Percentiles rank a stretch among this genome's conserved stretches.
Conservation (phyloP, 2,888 invertebrate genomes). For the Alcis repandata region DNA sequence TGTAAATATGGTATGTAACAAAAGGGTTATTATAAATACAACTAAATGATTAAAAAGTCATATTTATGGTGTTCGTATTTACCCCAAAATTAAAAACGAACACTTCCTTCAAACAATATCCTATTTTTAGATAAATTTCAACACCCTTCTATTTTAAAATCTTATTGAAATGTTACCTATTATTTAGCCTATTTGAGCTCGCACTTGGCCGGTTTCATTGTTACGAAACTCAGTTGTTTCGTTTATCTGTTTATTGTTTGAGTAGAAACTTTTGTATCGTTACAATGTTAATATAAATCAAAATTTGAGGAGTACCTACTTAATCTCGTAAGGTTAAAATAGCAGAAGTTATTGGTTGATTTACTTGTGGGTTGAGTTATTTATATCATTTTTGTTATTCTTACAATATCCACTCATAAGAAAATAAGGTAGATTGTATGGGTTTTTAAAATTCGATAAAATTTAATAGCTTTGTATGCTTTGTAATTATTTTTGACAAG, state of each 20-base stretch:
- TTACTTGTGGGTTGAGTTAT: slow-evolving; percentile 14
- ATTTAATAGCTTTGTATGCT: too few species aligned
- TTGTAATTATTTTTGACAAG: too few species aligned
- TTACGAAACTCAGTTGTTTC: slow-evolving; percentile 54
- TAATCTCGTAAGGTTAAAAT: slow-evolving; percentile 50
- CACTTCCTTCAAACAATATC: too few species aligned
- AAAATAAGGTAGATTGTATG: too few species aligned
- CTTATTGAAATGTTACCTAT: neutral
- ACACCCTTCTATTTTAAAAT: neutral
- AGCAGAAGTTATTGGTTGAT: slow-evolving; percentile 25
- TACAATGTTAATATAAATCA: slow-evolving; percentile 63
- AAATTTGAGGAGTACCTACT: slow-evolving; percentile 56
- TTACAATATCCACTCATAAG: too few species aligned
- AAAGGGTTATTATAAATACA: too few species aligned
- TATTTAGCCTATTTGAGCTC: neutral
- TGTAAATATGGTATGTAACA: too few species aligned
- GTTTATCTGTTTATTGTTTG: slow-evolving; percentile 55
- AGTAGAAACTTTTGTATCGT: slow-evolving; percentile 56
- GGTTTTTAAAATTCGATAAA: too few species aligned
- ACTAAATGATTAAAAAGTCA: too few species aligned
- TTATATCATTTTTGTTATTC: neutral
- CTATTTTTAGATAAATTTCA: too few species aligned
- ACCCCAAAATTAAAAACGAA: too few species aligned
- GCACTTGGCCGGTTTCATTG: slow-evolving; percentile 51
- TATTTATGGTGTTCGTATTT: too few species aligned